Evolutionary conservation across 1,140 invertebrate species (phyloP), one percentile per base, ranked within the genome.

Genomic region (Agrilus planipennis): DNA sequence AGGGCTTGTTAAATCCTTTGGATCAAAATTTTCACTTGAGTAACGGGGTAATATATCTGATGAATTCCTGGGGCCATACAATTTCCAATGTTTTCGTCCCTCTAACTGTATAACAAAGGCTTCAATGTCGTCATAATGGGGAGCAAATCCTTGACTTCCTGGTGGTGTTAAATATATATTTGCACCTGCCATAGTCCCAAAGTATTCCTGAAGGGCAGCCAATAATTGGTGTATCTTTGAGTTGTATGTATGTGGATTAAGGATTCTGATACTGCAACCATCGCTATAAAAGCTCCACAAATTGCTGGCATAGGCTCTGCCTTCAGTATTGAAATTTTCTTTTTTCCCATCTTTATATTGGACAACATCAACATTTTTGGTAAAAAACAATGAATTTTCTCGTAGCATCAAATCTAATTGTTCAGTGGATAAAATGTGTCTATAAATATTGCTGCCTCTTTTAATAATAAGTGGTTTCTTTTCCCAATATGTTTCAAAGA

Each of bases 51-150:
- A 64, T 16, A 18, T 19, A n/a, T 39, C 34, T 22, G 12, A 2
- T 4, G 25, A 18, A 17, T 14, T 34, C 28, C 40, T 41, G 29
- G 90, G 85, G 46, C 73, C 74, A 60, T 97, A 98, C 3, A 99
- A 60, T 52, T 77, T 81, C 94, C 94, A 99, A 44, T 80, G 73
- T 65, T 99, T 98, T 52, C 82, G 81, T 0, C 95, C 95, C 69
- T 98, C 94, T 5, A 96, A 62, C 69, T 99, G 95, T 25, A 99
- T 57, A 40, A 99, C 79, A 62, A 99, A 98, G 11, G 93, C 94
- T 70, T 99, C 95, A 51, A 98, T 97, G 56, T 99, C 94, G 70
- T 99, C 94, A 65, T 84, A 98, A 67, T 98, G 93, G 1, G 94
- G 93, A 2, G 94, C 93, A 73, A 98, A 98, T 0, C 94, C 93